Percentiles rank a stretch among this genome's conserved stretches.
phyloP scores from a whole-genome alignment of 2,797 vertebrate species.

The Denticeps clupeoides region DNA sequence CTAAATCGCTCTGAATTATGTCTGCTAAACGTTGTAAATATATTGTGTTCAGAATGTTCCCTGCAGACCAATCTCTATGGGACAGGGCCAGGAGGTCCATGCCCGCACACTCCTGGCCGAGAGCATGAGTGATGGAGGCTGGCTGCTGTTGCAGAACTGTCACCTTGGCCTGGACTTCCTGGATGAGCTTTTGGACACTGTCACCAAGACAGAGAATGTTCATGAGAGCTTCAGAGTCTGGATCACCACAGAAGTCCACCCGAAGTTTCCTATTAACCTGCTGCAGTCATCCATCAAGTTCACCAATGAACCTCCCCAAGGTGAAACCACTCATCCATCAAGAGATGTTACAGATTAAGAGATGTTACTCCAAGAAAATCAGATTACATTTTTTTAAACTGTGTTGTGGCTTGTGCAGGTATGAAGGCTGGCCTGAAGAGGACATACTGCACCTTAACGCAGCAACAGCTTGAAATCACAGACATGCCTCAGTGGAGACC shows the following conservation, averaged over 20 bases:
- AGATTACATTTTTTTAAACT: neutral
- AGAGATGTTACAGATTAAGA: no score
- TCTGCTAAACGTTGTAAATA: no score
- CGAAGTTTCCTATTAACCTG: slow-evolving; percentile 70
- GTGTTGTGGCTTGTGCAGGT: slow-evolving; percentile 41
- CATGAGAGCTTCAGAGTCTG: slow-evolving; percentile 61
- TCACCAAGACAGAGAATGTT: slow-evolving; percentile 45
- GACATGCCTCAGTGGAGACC: slow-evolving; percentile 71
- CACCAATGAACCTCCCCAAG: slow-evolving; percentile 76
- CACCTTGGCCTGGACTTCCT: slow-evolving; percentile 73
- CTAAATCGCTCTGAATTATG: no score
- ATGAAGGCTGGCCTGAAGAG: slow-evolving; percentile 73
- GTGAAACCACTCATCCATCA: no score
- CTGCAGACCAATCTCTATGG: slow-evolving; percentile 71
- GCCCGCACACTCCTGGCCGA: slow-evolving; percentile 64
- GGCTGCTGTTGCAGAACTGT: slow-evolving; percentile 78
- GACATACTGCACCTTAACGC: slow-evolving; percentile 61
- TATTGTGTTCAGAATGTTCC: slow-evolving; percentile 60
- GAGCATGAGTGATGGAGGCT: slow-evolving; percentile 69
- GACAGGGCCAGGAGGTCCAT: slow-evolving; percentile 72
- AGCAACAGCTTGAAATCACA: slow-evolving; percentile 67
- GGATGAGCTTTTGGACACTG: slow-evolving; percentile 64
- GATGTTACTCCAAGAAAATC: no score
- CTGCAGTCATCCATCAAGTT: slow-evolving; percentile 77
- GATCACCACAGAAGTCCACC: slow-evolving; percentile 69